Percentiles rank a stretch among this genome's conserved stretches.
These are phyloP conservation scores for Xylocampa areola DNA, from an alignment of 2,888 invertebrate species.

Conservation along the genomic window DNA sequence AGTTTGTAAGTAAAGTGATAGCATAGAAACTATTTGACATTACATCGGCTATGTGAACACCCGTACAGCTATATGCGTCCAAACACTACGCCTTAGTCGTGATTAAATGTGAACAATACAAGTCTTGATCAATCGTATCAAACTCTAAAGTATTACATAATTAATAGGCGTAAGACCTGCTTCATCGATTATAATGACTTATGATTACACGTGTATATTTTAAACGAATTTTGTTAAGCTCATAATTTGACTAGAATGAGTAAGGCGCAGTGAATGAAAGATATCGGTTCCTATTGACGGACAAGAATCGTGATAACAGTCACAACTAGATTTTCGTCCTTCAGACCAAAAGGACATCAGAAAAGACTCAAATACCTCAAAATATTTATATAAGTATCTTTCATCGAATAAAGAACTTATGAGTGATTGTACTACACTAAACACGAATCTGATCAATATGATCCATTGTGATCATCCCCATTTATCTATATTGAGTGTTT, in stretches of 20 bases:
- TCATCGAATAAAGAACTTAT: slow-evolving; percentile 52
- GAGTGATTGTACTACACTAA: slow-evolving; percentile 51
- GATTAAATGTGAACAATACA: slow-evolving; percentile 52
- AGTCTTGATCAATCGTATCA: slow-evolving; percentile 55
- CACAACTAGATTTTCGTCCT: slow-evolving; percentile 52
- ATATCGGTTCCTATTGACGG: slow-evolving; percentile 59
- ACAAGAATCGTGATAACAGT: slow-evolving; percentile 52
- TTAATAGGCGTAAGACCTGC: slow-evolving; percentile 55
- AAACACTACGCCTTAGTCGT: slow-evolving; percentile 57
- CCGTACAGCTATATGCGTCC: slow-evolving; percentile 55
- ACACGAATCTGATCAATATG: slow-evolving; percentile 59
- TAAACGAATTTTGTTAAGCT: slow-evolving; percentile 59
- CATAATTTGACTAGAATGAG: slow-evolving; percentile 54
- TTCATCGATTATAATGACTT: slow-evolving; percentile 55
- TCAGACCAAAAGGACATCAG: slow-evolving; percentile 52
- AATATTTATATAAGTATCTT: slow-evolving; percentile 52
- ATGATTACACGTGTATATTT: slow-evolving; percentile 56
- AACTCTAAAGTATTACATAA: slow-evolving; percentile 57
- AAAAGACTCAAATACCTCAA: slow-evolving; percentile 50
- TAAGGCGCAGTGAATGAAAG: slow-evolving; percentile 58
- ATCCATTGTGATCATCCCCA: slow-evolving; percentile 54
- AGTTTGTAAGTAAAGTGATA: too few relatives aligned
- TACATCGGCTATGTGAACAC: slow-evolving; percentile 43
- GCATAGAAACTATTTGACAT: slow-evolving; percentile 22
- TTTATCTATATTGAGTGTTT: slow-evolving; percentile 54